Evolutionary conservation across 1,140 invertebrate species (phyloP).

Genomic region (Pachypeltis micranthus): DNA sequence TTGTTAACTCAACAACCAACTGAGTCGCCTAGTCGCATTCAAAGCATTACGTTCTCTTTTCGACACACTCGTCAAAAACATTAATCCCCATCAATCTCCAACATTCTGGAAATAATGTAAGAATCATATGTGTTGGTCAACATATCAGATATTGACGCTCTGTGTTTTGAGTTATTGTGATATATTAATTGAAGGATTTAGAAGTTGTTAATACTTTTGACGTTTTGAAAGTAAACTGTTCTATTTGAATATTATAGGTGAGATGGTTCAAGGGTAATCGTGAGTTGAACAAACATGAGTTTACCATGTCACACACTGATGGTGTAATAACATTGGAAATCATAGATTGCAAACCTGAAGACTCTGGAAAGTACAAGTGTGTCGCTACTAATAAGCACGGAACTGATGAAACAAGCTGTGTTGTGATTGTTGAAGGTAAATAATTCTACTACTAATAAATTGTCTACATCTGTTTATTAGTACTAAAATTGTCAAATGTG

Average conservation of each 20-base stretch:
- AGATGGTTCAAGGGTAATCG: conserved; percentile 86
- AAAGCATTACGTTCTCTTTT: no score
- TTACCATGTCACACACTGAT: conserved; percentile 75
- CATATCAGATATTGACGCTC: neutral
- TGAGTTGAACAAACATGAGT: conserved; percentile 83
- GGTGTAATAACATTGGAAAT: conserved; percentile 96
- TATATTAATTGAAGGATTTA: no score
- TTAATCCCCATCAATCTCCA: no score
- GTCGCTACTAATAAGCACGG: conserved; percentile 85
- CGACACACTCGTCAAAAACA: no score
- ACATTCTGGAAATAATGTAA: no score
- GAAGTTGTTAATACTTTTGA: no score
- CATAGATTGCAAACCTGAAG: conserved; percentile 79
- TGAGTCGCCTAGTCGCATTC: no score
- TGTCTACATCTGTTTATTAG: no score
- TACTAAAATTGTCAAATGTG: no score
- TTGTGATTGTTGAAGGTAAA: conserved; percentile 92
- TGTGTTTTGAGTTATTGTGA: neutral
- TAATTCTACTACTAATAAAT: no score
- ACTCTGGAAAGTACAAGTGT: conserved; percentile 93
- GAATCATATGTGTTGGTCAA: no score
- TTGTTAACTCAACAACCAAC: no score
- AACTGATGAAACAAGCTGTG: conserved; percentile 84
- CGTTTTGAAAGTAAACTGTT: neutral
- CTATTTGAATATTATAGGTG: conserved; percentile 37